These are phyloP conservation scores for Chloebia gouldiae DNA, from an alignment of 2,113 vertebrate species.

Conservation along the genomic window DNA sequence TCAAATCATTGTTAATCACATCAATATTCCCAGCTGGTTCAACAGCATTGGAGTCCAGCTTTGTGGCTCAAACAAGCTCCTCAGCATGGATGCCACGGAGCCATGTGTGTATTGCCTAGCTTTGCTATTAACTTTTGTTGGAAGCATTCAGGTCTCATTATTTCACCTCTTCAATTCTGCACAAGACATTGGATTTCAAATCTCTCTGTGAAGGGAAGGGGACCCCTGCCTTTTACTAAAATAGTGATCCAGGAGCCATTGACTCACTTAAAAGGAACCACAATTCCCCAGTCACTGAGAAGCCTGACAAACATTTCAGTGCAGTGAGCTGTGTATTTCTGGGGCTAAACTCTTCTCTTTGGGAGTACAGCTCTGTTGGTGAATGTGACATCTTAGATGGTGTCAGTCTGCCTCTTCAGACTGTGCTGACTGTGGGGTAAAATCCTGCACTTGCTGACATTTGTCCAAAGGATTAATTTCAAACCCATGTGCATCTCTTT, in stretches of 20 bases:
- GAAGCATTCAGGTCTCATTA: background rate
- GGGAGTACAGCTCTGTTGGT: background rate
- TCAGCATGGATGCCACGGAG: background rate
- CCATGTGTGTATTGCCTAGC: background rate
- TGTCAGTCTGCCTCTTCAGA: background rate
- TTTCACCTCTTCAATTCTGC: background rate
- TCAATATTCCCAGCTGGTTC: slow-evolving; percentile 2
- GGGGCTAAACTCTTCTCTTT: background rate
- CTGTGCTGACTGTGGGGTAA: background rate
- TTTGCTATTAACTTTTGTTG: background rate
- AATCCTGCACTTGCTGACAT: background rate
- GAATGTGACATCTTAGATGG: background rate
- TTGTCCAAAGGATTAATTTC: background rate
- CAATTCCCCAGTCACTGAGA: background rate
- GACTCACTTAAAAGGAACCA: background rate
- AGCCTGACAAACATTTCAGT: accelerated
- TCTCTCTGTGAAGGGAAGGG: background rate
- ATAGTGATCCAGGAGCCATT: background rate
- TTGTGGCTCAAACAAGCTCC: background rate
- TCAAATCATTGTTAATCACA: slow-evolving; percentile 29
- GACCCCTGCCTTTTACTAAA: background rate
- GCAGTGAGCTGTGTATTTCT: background rate
- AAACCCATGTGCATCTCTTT: background rate
- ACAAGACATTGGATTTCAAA: background rate
- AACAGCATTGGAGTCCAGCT: background rate